phyloP scores from a whole-genome alignment of 2,888 invertebrate genomes.

The Ariolimax columbianus region DNA sequence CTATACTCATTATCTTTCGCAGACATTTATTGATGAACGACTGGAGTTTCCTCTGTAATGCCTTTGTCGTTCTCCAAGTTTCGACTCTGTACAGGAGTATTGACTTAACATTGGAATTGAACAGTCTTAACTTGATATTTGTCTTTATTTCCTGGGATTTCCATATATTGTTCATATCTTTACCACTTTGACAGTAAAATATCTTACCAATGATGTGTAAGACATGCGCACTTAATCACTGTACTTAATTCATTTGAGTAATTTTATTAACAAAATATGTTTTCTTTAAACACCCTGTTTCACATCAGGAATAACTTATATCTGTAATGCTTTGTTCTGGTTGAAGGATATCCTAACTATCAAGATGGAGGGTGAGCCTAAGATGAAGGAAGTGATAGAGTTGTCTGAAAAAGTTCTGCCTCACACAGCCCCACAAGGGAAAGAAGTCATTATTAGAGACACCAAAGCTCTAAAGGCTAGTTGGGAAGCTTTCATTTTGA shows the following conservation, averaged over 20 bases:
- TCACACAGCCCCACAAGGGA: slow-evolving; percentile 74
- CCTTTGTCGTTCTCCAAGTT: too few species aligned
- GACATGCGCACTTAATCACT: too few species aligned
- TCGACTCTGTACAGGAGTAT: too few species aligned
- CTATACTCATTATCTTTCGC: too few species aligned
- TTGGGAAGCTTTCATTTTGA: slow-evolving; percentile 74
- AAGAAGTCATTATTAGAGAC: slow-evolving; percentile 71
- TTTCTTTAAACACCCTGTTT: neutral
- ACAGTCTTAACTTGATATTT: too few species aligned
- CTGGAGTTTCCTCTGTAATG: too few species aligned
- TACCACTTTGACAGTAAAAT: neutral
- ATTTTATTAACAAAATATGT: neutral
- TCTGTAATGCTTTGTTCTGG: neutral
- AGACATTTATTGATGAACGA: too few species aligned
- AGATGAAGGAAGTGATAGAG: slow-evolving; percentile 88
- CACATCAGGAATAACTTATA: neutral
- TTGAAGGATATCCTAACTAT: slow-evolving; percentile 85
- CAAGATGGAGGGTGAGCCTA: slow-evolving; percentile 87
- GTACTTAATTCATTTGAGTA: neutral
- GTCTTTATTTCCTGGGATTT: too few species aligned
- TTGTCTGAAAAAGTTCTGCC: slow-evolving; percentile 90
- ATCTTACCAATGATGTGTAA: neutral
- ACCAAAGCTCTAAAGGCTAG: slow-evolving; percentile 72
- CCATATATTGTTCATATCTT: too few species aligned
- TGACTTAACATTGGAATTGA: too few species aligned